Evolutionary conservation across 2,888 invertebrate genomes (phyloP), one percentile per base, ranked within the genome.

Genomic region (Heterodera filipjevi): DNA sequence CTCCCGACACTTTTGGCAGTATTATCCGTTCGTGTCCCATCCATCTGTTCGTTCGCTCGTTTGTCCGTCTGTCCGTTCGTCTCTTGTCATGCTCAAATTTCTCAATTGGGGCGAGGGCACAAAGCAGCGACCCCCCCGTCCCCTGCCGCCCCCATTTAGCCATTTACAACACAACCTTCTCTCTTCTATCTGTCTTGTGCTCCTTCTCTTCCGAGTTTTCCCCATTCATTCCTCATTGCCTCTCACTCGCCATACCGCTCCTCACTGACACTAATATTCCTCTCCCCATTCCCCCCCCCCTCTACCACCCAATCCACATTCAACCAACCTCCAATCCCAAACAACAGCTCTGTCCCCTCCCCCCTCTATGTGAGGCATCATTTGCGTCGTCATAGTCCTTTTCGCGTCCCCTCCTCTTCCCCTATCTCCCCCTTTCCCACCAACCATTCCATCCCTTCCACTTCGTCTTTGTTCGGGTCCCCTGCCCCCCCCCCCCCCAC

Each of bases 61-160:
- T 10, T 39, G 39, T 39, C 39, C 39, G 2, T n/a, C 44, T 22
- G 72, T 71, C 46, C 44, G 39, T 71, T 71, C 33, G 71, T 72
- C 53, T 27, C 59, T 59, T n/a, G 59, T 59, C 59, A 59, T 59
- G 59, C 59, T 59, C 59, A 59, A 59, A 59, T 59, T 59, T 59
- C 59, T 39, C 72, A 49, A 49, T 44, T 46, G 72, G 71, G 33
- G 71, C 27, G 71, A 44, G 46, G 71, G 49, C 44, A 71, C 44
- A 19, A 16, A 39, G 44, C 53, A 72, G 72, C 72, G 49, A 72
- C 53, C 53, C 53, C 39, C 10, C 71, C 49, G n/a, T n/a, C 53
- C 53, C 19, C 53, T 22, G 19, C 22, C 53, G 5, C 53, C 27
- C 27, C 59, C 59, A 59, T 59, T 59, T 59, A 59, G 59, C 59